phyloP scores from a whole-genome alignment of 2,888 invertebrate species.

The Hybos culiciformis region DNA sequence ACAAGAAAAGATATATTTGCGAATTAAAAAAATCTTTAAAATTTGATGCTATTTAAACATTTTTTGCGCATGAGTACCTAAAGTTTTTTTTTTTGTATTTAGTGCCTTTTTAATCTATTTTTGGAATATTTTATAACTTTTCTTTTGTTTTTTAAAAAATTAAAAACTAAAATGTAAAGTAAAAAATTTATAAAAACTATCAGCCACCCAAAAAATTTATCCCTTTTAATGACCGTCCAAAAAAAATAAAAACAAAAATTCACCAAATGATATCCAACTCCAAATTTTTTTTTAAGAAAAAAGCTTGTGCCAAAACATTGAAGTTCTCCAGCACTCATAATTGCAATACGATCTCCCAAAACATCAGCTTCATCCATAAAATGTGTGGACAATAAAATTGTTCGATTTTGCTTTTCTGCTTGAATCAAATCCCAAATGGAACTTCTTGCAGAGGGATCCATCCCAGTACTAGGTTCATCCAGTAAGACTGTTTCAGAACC shows the following conservation, averaged over 20 bases:
- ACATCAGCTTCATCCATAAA: conserved; percentile 88
- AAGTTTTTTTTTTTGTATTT: too few relatives aligned
- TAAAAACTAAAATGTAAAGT: too few relatives aligned
- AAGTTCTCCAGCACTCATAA: conserved; percentile 68
- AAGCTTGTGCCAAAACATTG: conserved; percentile 71
- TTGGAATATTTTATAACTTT: too few relatives aligned
- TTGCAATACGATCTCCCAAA: conserved; percentile 74
- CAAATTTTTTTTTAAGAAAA: conserved; percentile 71
- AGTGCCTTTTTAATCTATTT: too few relatives aligned
- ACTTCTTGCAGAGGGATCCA: conserved; percentile 72
- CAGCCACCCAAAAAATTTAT: too few relatives aligned
- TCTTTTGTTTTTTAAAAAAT: too few relatives aligned
- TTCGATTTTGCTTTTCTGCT: conserved; percentile 55
- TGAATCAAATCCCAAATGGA: conserved; percentile 75
- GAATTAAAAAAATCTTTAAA: too few relatives aligned
- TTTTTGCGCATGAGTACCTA: too few relatives aligned
- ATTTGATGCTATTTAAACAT: too few relatives aligned
- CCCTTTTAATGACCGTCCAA: too few relatives aligned
- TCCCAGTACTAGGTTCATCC: conserved; percentile 71
- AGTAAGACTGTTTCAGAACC: conserved; percentile 56
- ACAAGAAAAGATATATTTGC: too few relatives aligned
- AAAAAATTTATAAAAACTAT: too few relatives aligned
- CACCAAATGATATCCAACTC: conserved; percentile 67
- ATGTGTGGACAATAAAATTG: conserved; percentile 70
- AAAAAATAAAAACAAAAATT: conserved; percentile 8